phyloP scores from a whole-genome alignment of 2,113 vertebrate genomes.

The Boulengeromyrus knoepffleri region DNA sequence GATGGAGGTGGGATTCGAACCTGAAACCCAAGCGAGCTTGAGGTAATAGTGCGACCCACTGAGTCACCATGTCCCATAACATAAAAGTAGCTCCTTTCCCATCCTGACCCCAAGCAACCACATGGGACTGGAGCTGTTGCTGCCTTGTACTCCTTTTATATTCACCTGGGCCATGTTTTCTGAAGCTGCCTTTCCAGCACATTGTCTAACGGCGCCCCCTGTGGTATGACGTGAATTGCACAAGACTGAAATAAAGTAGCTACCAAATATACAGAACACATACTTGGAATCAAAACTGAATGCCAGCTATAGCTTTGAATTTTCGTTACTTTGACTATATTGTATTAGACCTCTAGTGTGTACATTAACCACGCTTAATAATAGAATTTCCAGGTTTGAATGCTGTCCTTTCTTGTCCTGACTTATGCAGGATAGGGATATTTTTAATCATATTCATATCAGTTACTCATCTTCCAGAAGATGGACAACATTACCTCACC shows the following conservation, averaged over 20 bases:
- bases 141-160: background rate
- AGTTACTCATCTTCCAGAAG: background rate
- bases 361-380: background rate
- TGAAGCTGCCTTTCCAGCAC: background rate
- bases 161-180: background rate
- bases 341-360: background rate
- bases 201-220: background rate
- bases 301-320: background rate
- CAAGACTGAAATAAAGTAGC: background rate
- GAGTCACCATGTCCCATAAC: background rate
- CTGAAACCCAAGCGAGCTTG: background rate
- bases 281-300: background rate
- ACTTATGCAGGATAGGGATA: background rate
- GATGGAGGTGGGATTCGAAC: background rate
- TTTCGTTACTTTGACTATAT: background rate
- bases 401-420: background rate
- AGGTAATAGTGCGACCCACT: background rate
- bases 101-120: background rate
- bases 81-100: background rate
- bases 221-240: background rate
- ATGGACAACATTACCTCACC: slow-evolving; percentile 21
- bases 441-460: background rate
- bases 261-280: background rate
- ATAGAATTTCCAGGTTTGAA: background rate
- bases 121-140: background rate